phyloP scores from a whole-genome alignment of 1,140 invertebrate genomes.

The Tribolium madens region DNA sequence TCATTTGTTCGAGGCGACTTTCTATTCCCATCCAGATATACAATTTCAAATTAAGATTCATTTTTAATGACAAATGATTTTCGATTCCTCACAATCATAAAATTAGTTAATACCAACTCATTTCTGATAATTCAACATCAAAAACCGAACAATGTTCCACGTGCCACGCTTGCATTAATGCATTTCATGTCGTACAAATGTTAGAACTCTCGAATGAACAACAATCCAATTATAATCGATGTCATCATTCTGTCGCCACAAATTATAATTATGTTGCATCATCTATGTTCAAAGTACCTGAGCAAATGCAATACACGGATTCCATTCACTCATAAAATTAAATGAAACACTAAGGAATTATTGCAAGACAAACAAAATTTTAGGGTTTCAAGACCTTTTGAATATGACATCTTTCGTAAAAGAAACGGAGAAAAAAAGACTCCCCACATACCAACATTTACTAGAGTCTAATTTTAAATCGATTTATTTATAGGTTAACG shows the following conservation, averaged over 20 bases:
- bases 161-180: not conserved
- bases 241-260: not conserved
- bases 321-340: not conserved
- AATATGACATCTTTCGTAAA: not conserved
- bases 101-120: not conserved
- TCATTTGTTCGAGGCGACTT: not conserved
- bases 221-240: not conserved
- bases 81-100: not conserved
- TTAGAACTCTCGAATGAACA: not conserved
- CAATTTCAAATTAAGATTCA: constrained; percentile 3
- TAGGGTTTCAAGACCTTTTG: no score
- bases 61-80: constrained; percentile 14
- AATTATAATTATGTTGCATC: not conserved
- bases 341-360: no score
- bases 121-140: not conserved
- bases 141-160: not conserved
- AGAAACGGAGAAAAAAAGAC: not conserved
- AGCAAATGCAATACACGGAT: not conserved
- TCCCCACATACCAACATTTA: not conserved
- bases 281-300: not conserved
- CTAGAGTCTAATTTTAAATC: not conserved
- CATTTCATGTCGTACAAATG: not conserved
- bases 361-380: no score
- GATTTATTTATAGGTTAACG: constrained; percentile 20
- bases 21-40: not conserved